phyloP scores from a whole-genome alignment of 2,113 vertebrate species.

The Sialia sialis region DNA sequence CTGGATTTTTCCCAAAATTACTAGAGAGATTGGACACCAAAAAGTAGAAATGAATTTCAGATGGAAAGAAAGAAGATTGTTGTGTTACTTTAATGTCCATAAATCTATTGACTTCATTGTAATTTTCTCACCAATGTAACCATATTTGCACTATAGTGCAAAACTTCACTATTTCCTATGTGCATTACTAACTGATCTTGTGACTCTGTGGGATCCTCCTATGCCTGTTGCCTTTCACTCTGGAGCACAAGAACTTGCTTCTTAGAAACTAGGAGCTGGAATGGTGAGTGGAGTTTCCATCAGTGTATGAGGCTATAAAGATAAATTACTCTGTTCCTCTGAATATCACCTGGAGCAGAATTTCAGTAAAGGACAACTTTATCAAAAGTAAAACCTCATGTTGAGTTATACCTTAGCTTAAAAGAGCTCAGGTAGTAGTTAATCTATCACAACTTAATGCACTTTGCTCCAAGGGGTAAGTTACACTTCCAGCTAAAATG shows the following conservation, averaged over 20 bases:
- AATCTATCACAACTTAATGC: neutral
- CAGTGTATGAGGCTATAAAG: neutral
- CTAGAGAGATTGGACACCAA: fast-evolving
- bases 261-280: neutral
- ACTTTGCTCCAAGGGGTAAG: neutral
- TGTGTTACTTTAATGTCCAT: neutral
- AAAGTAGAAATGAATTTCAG: fast-evolving
- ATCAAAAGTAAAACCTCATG: neutral
- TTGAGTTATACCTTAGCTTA: neutral
- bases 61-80: neutral
- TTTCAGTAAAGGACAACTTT: neutral
- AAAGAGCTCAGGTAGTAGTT: neutral
- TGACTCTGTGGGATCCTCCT: neutral
- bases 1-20: neutral
- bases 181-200: neutral
- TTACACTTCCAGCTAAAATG: neutral
- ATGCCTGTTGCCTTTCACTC: neutral
- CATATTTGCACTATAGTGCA: neutral
- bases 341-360: neutral
- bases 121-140: neutral
- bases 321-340: neutral
- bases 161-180: neutral
- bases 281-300: neutral
- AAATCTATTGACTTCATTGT: neutral
- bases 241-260: neutral